These are phyloP conservation scores for Rhynchopsitta pachyrhyncha DNA, from an alignment of 2,113 vertebrate species.

Conservation along the genomic window DNA sequence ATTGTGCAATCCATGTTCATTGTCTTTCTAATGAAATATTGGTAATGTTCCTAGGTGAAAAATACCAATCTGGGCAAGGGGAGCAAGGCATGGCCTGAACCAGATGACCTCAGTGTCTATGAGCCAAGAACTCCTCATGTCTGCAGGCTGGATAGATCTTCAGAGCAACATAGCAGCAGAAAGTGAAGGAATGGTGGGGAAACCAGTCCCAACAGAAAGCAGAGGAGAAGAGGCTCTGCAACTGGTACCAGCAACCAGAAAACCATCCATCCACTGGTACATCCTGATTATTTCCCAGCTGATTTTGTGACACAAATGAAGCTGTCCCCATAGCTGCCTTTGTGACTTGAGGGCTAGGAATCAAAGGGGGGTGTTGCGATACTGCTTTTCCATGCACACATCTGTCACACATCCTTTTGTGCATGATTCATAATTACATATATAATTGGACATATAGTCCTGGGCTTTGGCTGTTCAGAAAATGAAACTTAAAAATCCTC, in stretches of 20 bases:
- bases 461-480: background rate
- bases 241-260: background rate
- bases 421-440: background rate
- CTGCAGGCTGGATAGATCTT: background rate
- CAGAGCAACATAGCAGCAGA: background rate
- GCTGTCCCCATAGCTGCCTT: background rate
- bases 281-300: background rate
- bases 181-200: background rate
- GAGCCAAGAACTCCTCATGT: background rate
- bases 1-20: background rate
- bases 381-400: background rate
- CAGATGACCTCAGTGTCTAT: background rate
- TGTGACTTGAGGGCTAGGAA: background rate
- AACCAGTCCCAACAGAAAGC: background rate
- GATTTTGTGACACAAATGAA: background rate
- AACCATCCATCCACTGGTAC: background rate
- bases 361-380: background rate
- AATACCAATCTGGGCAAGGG: background rate
- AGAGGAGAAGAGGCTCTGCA: background rate
- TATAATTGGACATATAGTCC: background rate
- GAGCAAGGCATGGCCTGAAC: background rate
- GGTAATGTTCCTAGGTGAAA: background rate
- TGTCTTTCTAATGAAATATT: background rate
- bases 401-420: background rate
- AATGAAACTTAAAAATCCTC: background rate